Evolutionary conservation across 2,113 vertebrate species (phyloP).

Genomic region (Paralichthys olivaceus): DNA sequence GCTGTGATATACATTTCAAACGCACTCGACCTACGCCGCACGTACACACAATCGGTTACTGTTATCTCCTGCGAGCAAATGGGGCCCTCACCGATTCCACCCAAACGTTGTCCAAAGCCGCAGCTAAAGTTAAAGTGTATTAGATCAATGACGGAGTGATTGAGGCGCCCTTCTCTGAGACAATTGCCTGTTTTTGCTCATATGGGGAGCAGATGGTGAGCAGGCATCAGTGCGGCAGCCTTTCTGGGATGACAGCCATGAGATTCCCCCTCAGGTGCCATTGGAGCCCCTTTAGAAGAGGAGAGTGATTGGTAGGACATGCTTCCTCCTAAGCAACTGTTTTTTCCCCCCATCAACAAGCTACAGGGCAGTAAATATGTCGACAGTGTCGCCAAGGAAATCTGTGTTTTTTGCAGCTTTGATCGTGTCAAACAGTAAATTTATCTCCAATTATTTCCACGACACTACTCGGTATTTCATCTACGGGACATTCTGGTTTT

Average conservation of each 20-base stretch:
- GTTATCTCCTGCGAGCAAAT: constrained; percentile 40
- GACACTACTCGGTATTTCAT: neutral
- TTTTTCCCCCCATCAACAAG: constrained; percentile 67
- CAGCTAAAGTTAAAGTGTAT: constrained; percentile 46
- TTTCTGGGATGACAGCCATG: constrained; percentile 86
- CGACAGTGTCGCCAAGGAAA: constrained; percentile 27
- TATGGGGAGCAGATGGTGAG: constrained; percentile 86
- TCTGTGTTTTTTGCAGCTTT: neutral
- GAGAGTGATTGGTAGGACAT: constrained; percentile 83
- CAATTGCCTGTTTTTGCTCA: constrained; percentile 81
- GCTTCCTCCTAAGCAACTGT: constrained; percentile 77
- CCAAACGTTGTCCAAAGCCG: constrained; percentile 40
- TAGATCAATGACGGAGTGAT: constrained; percentile 67
- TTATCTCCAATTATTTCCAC: neutral
- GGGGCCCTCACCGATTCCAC: constrained; percentile 29
- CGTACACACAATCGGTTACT: constrained; percentile 35
- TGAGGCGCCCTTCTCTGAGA: constrained; percentile 75
- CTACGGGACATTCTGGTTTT: too few species aligned
- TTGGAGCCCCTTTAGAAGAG: constrained; percentile 80
- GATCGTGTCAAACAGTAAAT: neutral
- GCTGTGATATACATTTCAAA: constrained; percentile 66
- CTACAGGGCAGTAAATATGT: constrained; percentile 50
- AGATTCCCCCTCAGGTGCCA: constrained; percentile 86
- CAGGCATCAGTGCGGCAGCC: constrained; percentile 81
- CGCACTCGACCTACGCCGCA: constrained; percentile 37